Conservation (phyloP, 2,113 vertebrate species). For the Ciconia maguari region DNA sequence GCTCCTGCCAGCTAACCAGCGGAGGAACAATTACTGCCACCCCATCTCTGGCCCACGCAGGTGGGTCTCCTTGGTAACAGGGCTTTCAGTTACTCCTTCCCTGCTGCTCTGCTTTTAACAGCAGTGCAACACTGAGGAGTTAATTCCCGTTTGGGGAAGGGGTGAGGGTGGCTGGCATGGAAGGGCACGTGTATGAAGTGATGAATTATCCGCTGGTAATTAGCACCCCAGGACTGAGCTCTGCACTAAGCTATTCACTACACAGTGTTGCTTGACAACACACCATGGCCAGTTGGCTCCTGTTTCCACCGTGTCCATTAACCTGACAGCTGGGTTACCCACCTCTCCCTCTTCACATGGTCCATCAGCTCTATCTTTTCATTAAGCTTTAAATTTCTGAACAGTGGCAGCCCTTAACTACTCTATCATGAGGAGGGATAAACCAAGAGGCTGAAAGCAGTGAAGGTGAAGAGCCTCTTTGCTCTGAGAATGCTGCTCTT, state of each 20-base stretch:
- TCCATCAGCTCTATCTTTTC: neutral
- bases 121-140: neutral
- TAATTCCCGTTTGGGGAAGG: neutral
- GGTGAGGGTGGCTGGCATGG: neutral
- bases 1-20: neutral
- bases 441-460: neutral
- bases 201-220: neutral
- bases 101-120: neutral
- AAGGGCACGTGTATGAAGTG: neutral
- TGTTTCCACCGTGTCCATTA: neutral
- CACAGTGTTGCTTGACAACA: neutral
- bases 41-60: slow-evolving; percentile 32
- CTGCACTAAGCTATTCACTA: neutral
- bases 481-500: neutral
- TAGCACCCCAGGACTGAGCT: neutral
- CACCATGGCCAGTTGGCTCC: neutral
- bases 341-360: neutral
- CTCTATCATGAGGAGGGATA: neutral
- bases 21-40: slow-evolving; percentile 70
- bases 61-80: slow-evolving; percentile 63
- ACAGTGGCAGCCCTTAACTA: neutral
- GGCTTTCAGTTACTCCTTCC: slow-evolving; percentile 23
- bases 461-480: neutral
- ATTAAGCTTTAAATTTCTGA: neutral
- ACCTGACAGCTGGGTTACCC: neutral